These are phyloP conservation scores for Heliconius hewitsoni DNA, from an alignment of 1,140 invertebrate species.

Conservation along the genomic window DNA sequence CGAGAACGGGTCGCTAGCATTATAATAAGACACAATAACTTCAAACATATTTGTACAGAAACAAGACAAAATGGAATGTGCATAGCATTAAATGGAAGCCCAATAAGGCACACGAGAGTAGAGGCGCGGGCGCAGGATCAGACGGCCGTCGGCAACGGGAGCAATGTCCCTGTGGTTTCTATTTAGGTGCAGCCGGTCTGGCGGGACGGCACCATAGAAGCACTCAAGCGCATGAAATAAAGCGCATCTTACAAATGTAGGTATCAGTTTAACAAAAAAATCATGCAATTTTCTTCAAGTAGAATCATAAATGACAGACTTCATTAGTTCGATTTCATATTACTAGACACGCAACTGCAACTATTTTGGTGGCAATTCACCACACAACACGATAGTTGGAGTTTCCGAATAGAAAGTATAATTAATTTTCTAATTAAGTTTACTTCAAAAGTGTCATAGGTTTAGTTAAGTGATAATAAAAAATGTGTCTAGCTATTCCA, in stretches of 20 bases:
- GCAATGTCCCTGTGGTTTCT: slow-evolving; percentile 80
- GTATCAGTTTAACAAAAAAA: slow-evolving; percentile 21
- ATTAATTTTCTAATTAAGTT: no score
- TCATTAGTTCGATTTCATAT: slow-evolving; percentile 17
- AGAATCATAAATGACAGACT: slow-evolving; percentile 27
- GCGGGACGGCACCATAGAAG: slow-evolving; percentile 66
- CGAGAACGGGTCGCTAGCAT: no score
- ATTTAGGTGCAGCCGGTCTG: slow-evolving; percentile 78
- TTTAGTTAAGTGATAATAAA: no score
- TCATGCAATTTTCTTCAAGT: slow-evolving; percentile 36
- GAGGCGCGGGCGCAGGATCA: slow-evolving; percentile 60
- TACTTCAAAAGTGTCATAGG: no score
- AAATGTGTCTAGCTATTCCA: not conserved
- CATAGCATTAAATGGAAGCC: slow-evolving; percentile 44
- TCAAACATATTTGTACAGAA: slow-evolving; percentile 30
- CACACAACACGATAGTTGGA: no score
- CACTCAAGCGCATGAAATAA: slow-evolving; percentile 68
- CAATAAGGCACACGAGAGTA: slow-evolving; percentile 66
- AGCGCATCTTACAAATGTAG: slow-evolving; percentile 35
- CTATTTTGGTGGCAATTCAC: no score
- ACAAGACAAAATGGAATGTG: slow-evolving; percentile 37
- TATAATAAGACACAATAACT: not conserved
- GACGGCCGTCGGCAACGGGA: slow-evolving; percentile 54
- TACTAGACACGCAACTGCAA: not conserved
- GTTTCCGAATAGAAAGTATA: no score